A percentile compares a stretch with the other conserved stretches of the same genome.
phyloP scores from a whole-genome alignment of 64 coral and sea anemone genomes.

The Acropora yongei region DNA sequence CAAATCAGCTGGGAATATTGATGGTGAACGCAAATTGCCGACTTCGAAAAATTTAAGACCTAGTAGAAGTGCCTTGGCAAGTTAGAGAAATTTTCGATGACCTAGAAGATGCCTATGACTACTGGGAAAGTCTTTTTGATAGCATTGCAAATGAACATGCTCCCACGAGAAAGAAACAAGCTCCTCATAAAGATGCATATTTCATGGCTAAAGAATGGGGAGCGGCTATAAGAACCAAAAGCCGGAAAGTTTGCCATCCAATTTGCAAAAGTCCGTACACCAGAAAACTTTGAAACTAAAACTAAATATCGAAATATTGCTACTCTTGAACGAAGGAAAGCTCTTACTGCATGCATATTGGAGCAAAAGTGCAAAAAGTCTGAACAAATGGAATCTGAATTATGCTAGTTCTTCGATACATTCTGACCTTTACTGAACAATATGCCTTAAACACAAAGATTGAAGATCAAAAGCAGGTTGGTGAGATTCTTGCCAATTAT shows the following conservation, averaged over 20 bases:
- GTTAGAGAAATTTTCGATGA: conserved; percentile 37
- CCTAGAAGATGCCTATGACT: conserved; percentile 26
- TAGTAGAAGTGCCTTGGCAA: conserved; percentile 18
- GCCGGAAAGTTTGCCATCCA: conserved; percentile 23
- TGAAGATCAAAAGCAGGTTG: conserved; percentile 56
- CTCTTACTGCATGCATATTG: not conserved
- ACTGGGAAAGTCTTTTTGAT: conserved; percentile 5
- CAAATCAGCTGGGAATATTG: not conserved
- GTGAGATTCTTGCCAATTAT: conserved; percentile 39
- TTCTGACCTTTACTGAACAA: not conserved
- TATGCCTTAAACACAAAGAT: conserved; percentile 49
- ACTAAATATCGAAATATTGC: conserved; percentile 30
- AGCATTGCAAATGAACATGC: conserved; percentile 42
- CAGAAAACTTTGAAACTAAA: conserved; percentile 31
- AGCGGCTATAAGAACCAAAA: not conserved
- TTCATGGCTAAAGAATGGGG: conserved; percentile 13
- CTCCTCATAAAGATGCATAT: conserved; percentile 3
- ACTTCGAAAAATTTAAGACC: conserved; percentile 53
- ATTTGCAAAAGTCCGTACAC: conserved; percentile 16
- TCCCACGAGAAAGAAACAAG: conserved; percentile 35
- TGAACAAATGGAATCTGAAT: not conserved
- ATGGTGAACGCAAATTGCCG: conserved; percentile 38
- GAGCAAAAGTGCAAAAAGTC: too few species aligned
- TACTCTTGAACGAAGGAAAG: conserved; percentile 14
- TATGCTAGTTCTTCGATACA: not conserved